phyloP scores from a whole-genome alignment of 1,140 invertebrate genomes.

The Asobara japonica region DNA sequence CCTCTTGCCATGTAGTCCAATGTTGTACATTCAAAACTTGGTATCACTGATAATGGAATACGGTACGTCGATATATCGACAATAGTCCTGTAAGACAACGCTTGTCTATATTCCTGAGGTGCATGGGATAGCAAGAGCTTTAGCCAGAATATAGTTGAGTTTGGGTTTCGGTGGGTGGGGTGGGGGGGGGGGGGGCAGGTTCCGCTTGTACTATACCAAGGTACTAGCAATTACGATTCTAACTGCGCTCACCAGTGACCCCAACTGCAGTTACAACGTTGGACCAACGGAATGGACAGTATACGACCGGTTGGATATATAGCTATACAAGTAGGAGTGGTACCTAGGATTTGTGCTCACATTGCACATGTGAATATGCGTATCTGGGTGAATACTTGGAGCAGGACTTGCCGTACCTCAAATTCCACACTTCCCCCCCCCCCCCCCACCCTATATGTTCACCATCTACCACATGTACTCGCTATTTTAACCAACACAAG shows the following conservation, averaged over 20 bases:
- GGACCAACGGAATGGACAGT: constrained; percentile 5
- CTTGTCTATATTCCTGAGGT: not conserved
- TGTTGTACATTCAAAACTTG: not conserved
- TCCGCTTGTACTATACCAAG: constrained; percentile 23
- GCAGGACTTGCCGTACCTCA: not conserved
- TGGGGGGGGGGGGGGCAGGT: constrained; percentile 1
- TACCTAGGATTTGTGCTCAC: constrained; percentile 1
- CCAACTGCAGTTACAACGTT: constrained; percentile 28
- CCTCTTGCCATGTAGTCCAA: not conserved
- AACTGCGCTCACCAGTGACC: constrained; percentile 26
- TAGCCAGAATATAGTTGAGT: not conserved
- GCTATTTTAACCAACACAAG: not conserved
- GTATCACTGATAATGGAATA: constrained; percentile 15
- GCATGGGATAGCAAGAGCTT: not conserved
- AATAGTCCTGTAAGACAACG: constrained; percentile 3
- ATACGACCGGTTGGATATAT: constrained; percentile 17
- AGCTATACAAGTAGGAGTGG: constrained; percentile 10
- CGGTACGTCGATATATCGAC: not conserved
- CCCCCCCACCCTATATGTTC: no score
- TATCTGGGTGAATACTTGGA: constrained; percentile 1
- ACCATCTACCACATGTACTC: not conserved
- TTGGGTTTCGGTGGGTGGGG: not conserved
- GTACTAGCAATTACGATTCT: constrained; percentile 38
- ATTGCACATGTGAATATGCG: constrained; percentile 11
- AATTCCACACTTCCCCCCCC: no score